Percentiles rank a stretch among this genome's conserved stretches.
These are phyloP conservation scores for Rhyacophila brunnea DNA, from an alignment of 1,140 invertebrate species.

Conservation along the genomic window DNA sequence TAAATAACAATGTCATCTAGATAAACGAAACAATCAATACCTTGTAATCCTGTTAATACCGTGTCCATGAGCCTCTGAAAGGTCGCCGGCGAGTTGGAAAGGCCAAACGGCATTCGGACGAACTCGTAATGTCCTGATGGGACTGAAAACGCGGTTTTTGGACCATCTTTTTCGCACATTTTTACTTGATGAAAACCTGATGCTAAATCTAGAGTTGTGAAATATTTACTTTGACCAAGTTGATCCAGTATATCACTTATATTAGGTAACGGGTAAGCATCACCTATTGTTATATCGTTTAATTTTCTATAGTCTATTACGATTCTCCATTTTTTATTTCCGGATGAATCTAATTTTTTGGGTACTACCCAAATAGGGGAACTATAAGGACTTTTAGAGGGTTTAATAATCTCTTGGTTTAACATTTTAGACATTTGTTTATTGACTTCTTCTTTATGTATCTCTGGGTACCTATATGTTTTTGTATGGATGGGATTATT, in stretches of 20 bases:
- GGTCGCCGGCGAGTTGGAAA: slow-evolving; percentile 39
- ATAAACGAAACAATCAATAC: slow-evolving; percentile 39
- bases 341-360: slow-evolving; percentile 44
- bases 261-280: slow-evolving; percentile 55
- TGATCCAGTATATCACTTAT: slow-evolving; percentile 44
- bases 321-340: slow-evolving; percentile 43
- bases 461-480: slow-evolving; percentile 40
- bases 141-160: slow-evolving; percentile 46
- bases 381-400: slow-evolving; percentile 39
- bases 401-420: slow-evolving; percentile 42
- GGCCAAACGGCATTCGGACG: slow-evolving; percentile 40
- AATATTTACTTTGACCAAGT: slow-evolving; percentile 38
- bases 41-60: slow-evolving; percentile 34
- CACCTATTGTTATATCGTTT: slow-evolving; percentile 42
- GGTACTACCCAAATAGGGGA: too few species aligned
- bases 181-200: slow-evolving; percentile 41
- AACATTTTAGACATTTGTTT: slow-evolving; percentile 46
- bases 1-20: slow-evolving; percentile 46
- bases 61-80: slow-evolving; percentile 42
- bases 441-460: slow-evolving; percentile 44
- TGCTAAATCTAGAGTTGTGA: slow-evolving; percentile 39
- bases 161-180: slow-evolving; percentile 35
- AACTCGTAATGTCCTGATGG: slow-evolving; percentile 35
- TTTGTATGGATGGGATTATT: slow-evolving; percentile 36
- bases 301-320: slow-evolving; percentile 45